Base-by-base conservation (phyloP, 2,797 vertebrate species). In the Aphelocoma californica region DNA sequence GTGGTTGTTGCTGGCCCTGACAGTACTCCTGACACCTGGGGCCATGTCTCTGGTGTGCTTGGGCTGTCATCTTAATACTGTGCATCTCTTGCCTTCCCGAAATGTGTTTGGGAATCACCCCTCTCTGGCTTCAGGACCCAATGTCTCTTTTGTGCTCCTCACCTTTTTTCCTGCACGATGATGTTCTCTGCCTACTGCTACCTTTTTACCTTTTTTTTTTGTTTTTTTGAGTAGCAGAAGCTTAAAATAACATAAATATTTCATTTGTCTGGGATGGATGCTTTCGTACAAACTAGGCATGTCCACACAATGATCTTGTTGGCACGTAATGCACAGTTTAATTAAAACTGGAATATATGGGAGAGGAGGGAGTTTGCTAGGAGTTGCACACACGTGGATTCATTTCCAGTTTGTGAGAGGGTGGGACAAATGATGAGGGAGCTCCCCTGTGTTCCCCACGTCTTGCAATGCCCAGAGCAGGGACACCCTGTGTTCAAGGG, bases 1-100 rank as follows among this genome's bases (percentile, higher is more conserved):
- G 2, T 6, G 5, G 18, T 14, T 36, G 6, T 21, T 7, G 6
- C 31, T 8, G 8, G 36, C 40, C 47, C 2, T 0, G 3, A 42
- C 31, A 12, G 18, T 1, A 7, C 34, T 21, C 18, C 66, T 4
- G 2, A 18, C n/a, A 28, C 18, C 8, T 1, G 8, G 7, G 19
- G 18, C 17, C 4, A 3, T 4, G 7, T 19, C 32, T 28, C 17
- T 10, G 0, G 5, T 2, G 18, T 26, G 28, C 25, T 10, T 10
- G 61, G 31, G 16, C 7, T 2, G 6, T 31, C 18, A 0, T 24
- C 67, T 36, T 14, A 14, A 12, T 15, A 50, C 40, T 12, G 23
- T 1, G 6, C 8, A 0, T 54, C 24, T 45, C 45, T 44, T 13
- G 0, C 18, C 53, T 71, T 44, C 60, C 10, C 34, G 17, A 11